Evolutionary conservation across 2,888 invertebrate genomes (phyloP).

Genomic region (Andrena praecox): DNA sequence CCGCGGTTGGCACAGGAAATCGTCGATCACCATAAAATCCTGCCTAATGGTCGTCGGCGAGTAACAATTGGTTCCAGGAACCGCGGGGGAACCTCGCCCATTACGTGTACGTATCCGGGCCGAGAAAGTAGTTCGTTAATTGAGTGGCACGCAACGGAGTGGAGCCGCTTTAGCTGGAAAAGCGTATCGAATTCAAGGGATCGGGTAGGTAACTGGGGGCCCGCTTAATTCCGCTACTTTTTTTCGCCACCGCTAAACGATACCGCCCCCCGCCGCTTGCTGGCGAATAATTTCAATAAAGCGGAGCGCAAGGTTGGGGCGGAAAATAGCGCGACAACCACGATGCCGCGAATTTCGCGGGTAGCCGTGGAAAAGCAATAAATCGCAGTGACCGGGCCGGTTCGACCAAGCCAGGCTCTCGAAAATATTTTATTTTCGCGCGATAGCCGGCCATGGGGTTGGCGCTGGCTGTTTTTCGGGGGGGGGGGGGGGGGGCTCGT

Average conservation of each 20-base stretch:
- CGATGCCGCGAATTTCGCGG: constrained; percentile 50
- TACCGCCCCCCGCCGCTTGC: background rate
- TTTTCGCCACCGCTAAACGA: background rate
- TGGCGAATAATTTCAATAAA: constrained; percentile 33
- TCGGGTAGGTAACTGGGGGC: background rate
- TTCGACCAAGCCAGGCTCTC: constrained; percentile 18
- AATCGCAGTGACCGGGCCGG: constrained; percentile 48
- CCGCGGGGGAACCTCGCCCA: constrained; percentile 19
- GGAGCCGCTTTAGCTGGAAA: background rate
- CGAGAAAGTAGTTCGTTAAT: constrained; percentile 6
- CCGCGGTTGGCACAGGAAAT: constrained; percentile 41
- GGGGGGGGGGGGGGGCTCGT: too few species aligned
- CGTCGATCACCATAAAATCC: constrained; percentile 65
- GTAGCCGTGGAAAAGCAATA: constrained; percentile 60
- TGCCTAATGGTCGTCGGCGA: constrained; percentile 43
- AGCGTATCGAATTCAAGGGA: background rate
- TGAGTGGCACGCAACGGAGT: background rate
- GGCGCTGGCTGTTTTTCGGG: constrained; percentile 58
- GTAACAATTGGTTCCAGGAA: constrained; percentile 50
- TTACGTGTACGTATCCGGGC: constrained; percentile 20
- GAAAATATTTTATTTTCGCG: constrained; percentile 69
- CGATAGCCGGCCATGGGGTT: constrained; percentile 35
- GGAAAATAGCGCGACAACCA: constrained; percentile 38
- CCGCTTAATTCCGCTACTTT: constrained; percentile 7
- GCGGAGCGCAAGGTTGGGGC: constrained; percentile 5